Evolutionary conservation across 2,113 vertebrate genomes (phyloP), one percentile per base, ranked within the genome.

Genomic region (Anoplopoma fimbria): DNA sequence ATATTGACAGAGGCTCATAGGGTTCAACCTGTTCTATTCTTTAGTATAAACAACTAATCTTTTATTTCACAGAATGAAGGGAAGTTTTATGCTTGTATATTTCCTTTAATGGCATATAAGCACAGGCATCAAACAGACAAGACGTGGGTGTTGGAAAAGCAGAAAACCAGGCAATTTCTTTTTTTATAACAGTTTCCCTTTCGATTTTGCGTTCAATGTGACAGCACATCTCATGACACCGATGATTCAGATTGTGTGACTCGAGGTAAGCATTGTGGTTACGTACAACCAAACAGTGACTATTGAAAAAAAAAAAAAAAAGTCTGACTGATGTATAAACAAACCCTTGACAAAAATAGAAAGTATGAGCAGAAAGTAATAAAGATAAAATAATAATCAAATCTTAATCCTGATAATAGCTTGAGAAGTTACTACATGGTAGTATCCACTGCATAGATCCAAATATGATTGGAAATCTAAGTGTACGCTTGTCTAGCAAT

Each of bases 171-270:
- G 13, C 7, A 13, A 34, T 38, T 53, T n/a, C 13, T 23, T 57
- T 0, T 47, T 17, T 5, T 9, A 25, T 40, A 34, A 27, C 23
- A 9, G 53, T 88, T 85, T 91, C 82, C 36, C 25, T 90, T 91
- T 88, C 36, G 1, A 8, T 81, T 74, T 77, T 23, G 9, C 2
- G 12, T 1, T 10, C 2, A 45, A 21, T 69, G 68, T 83, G 83
- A 89, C 61, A 58, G 33, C 23, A 21, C 6, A 77, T 91, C 87
- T 23, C 57, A 81, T 88, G 89, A 89, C 61, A 49, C 7, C 0
- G 9, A 1, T 81, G 81, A 85, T 25, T 81, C 73, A 73, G 1
- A 40, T 6, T 4, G 25, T 14, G 23, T 10, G 14, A 4, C 31
- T 14, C 1, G 12, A 9, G 25, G 75, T 62, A 79, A 77, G 62